A percentile compares a stretch with the other conserved stretches of the same genome.
These are phyloP conservation scores for Saguinus imperator DNA, from an alignment of 2,113 vertebrate species.

Conservation along the genomic window DNA sequence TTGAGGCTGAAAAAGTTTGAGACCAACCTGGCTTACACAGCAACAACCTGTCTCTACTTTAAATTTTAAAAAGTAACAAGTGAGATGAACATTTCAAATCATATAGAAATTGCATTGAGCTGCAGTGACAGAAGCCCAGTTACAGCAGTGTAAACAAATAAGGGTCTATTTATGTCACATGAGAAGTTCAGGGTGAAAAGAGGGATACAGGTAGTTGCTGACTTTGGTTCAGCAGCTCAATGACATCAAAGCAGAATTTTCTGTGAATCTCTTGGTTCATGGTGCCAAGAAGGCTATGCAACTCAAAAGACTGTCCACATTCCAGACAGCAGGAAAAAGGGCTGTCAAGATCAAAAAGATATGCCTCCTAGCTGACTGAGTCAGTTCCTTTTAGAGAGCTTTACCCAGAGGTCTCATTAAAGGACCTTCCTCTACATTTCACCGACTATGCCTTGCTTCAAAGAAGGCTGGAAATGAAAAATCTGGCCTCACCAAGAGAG, in stretches of 20 bases:
- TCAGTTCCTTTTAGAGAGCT: neutral
- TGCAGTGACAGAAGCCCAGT: neutral
- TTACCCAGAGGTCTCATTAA: neutral
- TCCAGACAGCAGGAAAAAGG: neutral
- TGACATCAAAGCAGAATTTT: neutral
- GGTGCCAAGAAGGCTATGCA: neutral
- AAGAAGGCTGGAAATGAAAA: neutral
- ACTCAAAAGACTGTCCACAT: neutral
- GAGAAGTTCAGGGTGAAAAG: neutral
- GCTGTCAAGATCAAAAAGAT: neutral
- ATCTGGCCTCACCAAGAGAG: neutral
- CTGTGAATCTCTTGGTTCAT: neutral
- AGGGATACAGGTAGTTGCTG: neutral
- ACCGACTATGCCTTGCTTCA: neutral
- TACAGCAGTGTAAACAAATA: neutral
- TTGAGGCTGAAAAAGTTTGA: neutral
- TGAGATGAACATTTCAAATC: neutral
- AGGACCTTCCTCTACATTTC: neutral
- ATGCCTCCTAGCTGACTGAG: neutral
- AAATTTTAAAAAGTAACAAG: neutral
- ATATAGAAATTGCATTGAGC: neutral
- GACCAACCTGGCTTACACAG: neutral
- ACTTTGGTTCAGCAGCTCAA: slow-evolving; percentile 10
- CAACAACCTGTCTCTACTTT: too few species aligned
- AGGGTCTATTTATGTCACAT: slow-evolving; percentile 1